These are phyloP conservation scores for Salminus brasiliensis DNA, from an alignment of 2,113 vertebrate genomes.

Conservation along the genomic window DNA sequence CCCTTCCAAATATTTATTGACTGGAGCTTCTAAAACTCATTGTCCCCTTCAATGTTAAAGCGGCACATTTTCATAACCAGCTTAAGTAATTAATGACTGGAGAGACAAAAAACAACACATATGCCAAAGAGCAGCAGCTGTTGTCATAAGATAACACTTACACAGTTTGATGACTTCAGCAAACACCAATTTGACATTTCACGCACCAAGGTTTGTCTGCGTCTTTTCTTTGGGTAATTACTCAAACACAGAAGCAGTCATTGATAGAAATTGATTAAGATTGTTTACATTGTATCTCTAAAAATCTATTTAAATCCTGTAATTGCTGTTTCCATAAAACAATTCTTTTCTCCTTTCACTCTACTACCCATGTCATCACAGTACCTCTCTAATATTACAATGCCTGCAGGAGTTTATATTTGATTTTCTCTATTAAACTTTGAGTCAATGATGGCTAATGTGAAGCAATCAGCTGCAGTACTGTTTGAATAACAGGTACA, in stretches of 20 bases:
- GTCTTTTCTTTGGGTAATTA: background rate
- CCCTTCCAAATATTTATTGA: constrained; percentile 1
- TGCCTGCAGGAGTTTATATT: background rate
- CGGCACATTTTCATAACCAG: constrained; percentile 7
- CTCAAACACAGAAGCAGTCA: background rate
- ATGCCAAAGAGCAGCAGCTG: constrained; percentile 16
- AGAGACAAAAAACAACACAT: constrained; percentile 13
- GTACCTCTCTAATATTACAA: background rate
- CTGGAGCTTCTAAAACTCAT: background rate
- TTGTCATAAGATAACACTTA: constrained; percentile 28
- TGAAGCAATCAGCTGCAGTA: background rate
- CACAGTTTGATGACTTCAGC: constrained; percentile 3
- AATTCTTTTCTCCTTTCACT: background rate
- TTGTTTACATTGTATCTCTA: background rate
- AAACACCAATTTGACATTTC: constrained; percentile 10
- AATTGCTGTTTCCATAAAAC: background rate
- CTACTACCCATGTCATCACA: background rate
- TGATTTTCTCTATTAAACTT: background rate
- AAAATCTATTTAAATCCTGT: background rate
- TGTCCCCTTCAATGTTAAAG: constrained; percentile 4
- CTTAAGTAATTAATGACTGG: background rate
- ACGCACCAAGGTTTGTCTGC: background rate
- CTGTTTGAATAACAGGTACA: background rate
- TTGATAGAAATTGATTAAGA: background rate
- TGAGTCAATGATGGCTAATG: background rate